Base-by-base conservation (phyloP, 1,140 invertebrate species). In the Euwallacea similis region DNA sequence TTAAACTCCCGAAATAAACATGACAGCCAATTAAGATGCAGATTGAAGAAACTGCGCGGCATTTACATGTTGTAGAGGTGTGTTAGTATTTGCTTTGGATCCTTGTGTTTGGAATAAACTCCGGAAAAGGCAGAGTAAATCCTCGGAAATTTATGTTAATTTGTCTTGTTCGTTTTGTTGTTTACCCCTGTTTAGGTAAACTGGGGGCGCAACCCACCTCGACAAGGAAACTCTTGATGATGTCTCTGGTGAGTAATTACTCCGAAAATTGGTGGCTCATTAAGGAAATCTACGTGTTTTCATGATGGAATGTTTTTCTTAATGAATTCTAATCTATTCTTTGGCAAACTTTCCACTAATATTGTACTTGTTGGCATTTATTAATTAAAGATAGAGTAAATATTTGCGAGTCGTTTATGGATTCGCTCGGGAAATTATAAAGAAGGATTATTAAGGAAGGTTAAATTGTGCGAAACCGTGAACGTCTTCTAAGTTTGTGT, bases 1-100 rank as follows among this genome's bases (percentile, higher is more conserved):
- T 72, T 62, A 75, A 75, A 75, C 72, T 33, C 73, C 71, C 50
- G 77, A 77, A 81, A 81, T 80, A 81, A 80, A 80, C 79, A 79
- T 81, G 79, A 81, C 79, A 81, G 80, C 78, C 79, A 81, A 81
- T 81, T 81, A 81, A 81, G 79, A 81, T 81, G 79, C 79, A 81
- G 79, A 81, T 81, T 80, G 78, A 76, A 77, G 78, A 59, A 71
- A 71, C 69, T 71, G 13, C 15, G 15, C 10, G 44, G 47, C 58
- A 78, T 74, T 73, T 72, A 65, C 74, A 76, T 77, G 77, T 71
- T 71, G 69, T 71, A 63, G 50, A 42, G 58, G 62, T 65, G 60
- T 65, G 68, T 66, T 65, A 66, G 62, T 71, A 72, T 78, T 79
- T 78, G 75, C 76, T 77, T 74, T 75, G 74, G 73, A 76, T 78